Conservation (phyloP, 2,113 vertebrate genomes). For the Micronycteris hirsuta region DNA sequence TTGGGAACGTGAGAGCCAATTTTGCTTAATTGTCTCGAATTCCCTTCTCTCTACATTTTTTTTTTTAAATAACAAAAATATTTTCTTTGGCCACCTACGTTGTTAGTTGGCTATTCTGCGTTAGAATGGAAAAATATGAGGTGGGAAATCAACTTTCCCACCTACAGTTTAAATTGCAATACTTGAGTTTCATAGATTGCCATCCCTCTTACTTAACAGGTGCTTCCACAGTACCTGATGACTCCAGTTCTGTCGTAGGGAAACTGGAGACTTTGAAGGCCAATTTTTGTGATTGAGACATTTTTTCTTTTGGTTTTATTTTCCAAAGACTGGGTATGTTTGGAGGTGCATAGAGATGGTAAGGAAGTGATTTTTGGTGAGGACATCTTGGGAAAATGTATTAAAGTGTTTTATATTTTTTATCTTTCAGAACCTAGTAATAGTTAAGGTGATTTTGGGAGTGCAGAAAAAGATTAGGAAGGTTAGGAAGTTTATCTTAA, state of each 20-base stretch:
- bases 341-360: not conserved
- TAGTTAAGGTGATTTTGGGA: not conserved
- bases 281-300: not conserved
- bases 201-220: not conserved
- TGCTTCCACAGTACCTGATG: not conserved
- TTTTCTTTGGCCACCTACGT: not conserved
- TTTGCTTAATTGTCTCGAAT: not conserved
- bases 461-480: not conserved
- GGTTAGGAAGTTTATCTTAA: not conserved
- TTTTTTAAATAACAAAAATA: not conserved
- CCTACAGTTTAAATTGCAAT: not conserved
- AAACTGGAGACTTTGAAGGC: not conserved
- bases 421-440: not conserved
- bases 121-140: not conserved
- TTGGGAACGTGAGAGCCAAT: not conserved
- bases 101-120: not conserved
- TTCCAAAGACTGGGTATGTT: not conserved
- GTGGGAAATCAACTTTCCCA: not conserved
- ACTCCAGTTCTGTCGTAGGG: not conserved
- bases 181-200: not conserved
- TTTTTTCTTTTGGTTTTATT: not conserved
- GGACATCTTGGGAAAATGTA: not conserved
- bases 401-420: slow-evolving; percentile 12
- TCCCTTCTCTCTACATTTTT: not conserved
- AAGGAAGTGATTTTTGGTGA: slow-evolving; percentile 21